Conservation (phyloP, 2,113 vertebrate species). For the Origma solitaria region DNA sequence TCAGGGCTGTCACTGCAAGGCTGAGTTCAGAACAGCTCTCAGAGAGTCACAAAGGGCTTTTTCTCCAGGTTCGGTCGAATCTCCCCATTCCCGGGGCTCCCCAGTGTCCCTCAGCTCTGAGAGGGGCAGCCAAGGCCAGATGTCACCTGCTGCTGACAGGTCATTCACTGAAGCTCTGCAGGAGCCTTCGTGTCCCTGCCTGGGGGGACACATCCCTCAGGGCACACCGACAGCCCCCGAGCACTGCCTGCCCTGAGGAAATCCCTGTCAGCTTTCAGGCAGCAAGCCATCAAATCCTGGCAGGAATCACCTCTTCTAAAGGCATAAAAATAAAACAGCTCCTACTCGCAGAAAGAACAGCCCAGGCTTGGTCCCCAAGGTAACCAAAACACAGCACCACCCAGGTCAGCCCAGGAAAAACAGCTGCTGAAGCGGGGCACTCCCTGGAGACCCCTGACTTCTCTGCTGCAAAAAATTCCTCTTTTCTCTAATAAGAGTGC, state of each 20-base stretch:
- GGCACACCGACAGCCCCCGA: neutral
- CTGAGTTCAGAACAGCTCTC: neutral
- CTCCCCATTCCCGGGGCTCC: neutral
- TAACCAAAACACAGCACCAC: neutral
- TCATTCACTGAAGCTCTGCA: neutral
- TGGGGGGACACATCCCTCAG: neutral
- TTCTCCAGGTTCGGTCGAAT: neutral
- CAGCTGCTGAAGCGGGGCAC: neutral
- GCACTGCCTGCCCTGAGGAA: neutral
- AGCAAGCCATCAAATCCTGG: neutral
- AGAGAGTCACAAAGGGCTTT: neutral
- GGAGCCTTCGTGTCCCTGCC: neutral
- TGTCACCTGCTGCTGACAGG: neutral
- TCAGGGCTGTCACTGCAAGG: neutral
- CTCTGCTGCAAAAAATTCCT: neutral
- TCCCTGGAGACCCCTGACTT: neutral
- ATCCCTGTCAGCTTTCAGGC: neutral
- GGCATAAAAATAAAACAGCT: neutral
- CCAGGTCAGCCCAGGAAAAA: neutral
- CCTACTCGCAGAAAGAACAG: neutral
- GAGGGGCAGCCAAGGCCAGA: neutral
- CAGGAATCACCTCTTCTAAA: neutral
- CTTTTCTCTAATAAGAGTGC: neutral
- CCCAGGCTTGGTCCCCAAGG: neutral
- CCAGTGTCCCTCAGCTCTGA: neutral